Evolutionary conservation across 2,797 vertebrate species (phyloP).

Genomic region (Spinus pinus): DNA sequence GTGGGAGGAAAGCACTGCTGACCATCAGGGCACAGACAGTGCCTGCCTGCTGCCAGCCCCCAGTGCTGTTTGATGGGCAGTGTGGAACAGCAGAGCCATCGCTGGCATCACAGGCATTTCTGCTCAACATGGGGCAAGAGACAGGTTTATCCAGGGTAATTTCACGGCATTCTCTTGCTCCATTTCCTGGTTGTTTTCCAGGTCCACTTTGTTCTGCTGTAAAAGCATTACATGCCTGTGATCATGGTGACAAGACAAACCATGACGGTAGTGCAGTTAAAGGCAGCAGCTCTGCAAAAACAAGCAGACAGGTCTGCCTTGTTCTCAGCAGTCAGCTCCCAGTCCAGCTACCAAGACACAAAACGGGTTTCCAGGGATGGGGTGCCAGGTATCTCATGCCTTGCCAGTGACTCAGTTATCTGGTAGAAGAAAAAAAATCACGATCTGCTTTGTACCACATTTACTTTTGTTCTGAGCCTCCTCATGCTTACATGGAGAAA

Average conservation of each 20-base stretch:
- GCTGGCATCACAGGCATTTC: not conserved
- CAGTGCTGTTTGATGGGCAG: not conserved
- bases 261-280: not conserved
- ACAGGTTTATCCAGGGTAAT: not conserved
- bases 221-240: not conserved
- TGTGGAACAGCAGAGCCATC: accelerated
- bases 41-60: not conserved
- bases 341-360: not conserved
- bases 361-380: not conserved
- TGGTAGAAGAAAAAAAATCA: not conserved
- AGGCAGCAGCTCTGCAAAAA: not conserved
- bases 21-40: not conserved
- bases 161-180: not conserved
- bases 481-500: not conserved
- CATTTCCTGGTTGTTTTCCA: conserved; percentile 28
- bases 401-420: not conserved
- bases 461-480: not conserved
- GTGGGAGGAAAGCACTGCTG: not conserved
- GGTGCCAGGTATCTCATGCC: not conserved
- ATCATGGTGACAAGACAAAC: conserved; percentile 14
- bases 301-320: not conserved
- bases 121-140: not conserved
- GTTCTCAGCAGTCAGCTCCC: not conserved
- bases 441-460: not conserved
- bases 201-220: not conserved